Evolutionary conservation across 2,888 invertebrate genomes (phyloP).

Genomic region (Drosophila maculinotata): DNA sequence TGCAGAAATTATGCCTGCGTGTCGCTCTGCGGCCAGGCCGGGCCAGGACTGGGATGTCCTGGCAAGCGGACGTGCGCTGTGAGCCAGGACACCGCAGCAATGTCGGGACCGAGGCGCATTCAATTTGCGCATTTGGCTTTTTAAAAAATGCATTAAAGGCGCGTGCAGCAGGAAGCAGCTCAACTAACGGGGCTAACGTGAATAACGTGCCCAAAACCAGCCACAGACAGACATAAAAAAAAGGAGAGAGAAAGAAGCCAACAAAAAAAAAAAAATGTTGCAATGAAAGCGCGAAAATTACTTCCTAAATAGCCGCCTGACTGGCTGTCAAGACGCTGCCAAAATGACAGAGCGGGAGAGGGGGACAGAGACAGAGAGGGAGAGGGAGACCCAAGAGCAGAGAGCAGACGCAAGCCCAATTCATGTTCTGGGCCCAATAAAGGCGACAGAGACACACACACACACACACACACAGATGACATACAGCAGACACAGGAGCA

Average conservation of each 20-base stretch:
- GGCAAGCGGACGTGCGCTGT: constrained; percentile 60
- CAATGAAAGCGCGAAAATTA: constrained; percentile 78
- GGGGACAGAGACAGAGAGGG: not conserved
- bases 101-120: constrained; percentile 59
- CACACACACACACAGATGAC: constrained; percentile 10
- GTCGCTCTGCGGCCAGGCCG: constrained; percentile 47
- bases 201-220: constrained; percentile 75
- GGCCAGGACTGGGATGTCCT: constrained; percentile 25
- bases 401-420: constrained; percentile 48
- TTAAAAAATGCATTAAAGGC: constrained; percentile 78
- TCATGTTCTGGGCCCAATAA: constrained; percentile 69
- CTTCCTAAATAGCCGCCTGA: constrained; percentile 80
- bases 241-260: constrained; percentile 2
- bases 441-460: constrained; percentile 50
- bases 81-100: constrained; percentile 57
- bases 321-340: constrained; percentile 70
- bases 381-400: constrained; percentile 10
- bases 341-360: constrained; percentile 11
- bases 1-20: constrained; percentile 75
- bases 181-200: constrained; percentile 70
- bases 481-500: not conserved
- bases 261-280: constrained; percentile 45
- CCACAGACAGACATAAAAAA: constrained; percentile 58
- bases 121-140: constrained; percentile 81
- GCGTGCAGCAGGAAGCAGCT: constrained; percentile 38